Conservation (phyloP, 2,797 vertebrate genomes). For the Phylloscopus collybita region DNA sequence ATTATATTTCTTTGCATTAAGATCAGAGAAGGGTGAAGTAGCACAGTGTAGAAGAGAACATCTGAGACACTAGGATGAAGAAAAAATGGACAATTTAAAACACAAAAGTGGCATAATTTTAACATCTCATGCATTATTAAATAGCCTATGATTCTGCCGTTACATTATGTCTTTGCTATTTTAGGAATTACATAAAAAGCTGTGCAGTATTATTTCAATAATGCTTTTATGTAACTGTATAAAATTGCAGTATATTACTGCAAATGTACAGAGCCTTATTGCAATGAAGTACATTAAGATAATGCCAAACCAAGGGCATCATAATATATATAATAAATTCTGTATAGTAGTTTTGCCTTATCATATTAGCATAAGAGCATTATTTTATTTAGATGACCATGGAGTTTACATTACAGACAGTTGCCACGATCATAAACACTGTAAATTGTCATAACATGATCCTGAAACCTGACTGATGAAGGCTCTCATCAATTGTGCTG, state of each 20-base stretch:
- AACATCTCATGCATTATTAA: conserved; percentile 49
- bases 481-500: not conserved
- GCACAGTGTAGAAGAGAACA: not conserved
- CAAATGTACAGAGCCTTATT: conserved; percentile 48
- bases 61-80: not conserved
- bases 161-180: conserved; percentile 40
- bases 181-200: conserved; percentile 39
- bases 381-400: conserved; percentile 51
- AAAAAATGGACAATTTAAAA: conserved; percentile 1
- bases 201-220: conserved; percentile 44
- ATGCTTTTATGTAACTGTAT: conserved; percentile 46
- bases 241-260: conserved; percentile 49
- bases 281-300: conserved; percentile 39
- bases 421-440: conserved; percentile 49
- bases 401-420: conserved; percentile 38
- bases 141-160: not conserved
- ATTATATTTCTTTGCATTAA: not conserved
- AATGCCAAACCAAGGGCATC: conserved; percentile 49
- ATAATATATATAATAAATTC: conserved; percentile 39
- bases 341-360: conserved; percentile 34
- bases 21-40: not conserved
- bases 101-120: conserved; percentile 30
- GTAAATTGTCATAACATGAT: conserved; percentile 37
- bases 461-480: conserved; percentile 44
- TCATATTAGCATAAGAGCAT: conserved; percentile 41